Percentiles rank a stretch among this genome's conserved stretches.
These are phyloP conservation scores for Anoplopoma fimbria DNA, from an alignment of 2,113 vertebrate genomes.

Conservation along the genomic window DNA sequence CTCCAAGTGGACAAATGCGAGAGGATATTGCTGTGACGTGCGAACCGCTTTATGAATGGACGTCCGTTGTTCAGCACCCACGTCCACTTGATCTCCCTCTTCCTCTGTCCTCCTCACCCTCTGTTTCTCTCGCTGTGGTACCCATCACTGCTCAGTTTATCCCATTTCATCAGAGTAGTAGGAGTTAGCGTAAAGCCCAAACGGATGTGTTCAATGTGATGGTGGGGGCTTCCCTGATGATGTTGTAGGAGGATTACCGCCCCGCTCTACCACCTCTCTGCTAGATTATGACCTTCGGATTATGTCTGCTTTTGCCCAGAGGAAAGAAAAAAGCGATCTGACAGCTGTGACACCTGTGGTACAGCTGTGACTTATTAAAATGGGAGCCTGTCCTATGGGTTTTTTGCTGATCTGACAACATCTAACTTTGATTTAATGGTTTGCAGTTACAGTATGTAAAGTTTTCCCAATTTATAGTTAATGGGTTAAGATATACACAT, in stretches of 20 bases:
- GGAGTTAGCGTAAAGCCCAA: slow-evolving; percentile 43
- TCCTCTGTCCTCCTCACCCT: not conserved
- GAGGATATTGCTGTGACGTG: slow-evolving; percentile 45
- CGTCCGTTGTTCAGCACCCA: slow-evolving; percentile 25
- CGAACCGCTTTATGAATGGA: slow-evolving; percentile 63
- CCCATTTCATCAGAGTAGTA: slow-evolving; percentile 22
- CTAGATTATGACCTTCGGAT: slow-evolving; percentile 67
- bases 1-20: slow-evolving; percentile 25
- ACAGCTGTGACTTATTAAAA: slow-evolving; percentile 27
- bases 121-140: not conserved
- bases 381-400: not conserved
- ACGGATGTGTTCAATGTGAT: slow-evolving; percentile 65
- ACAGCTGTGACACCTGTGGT: not conserved
- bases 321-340: not conserved
- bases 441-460: not conserved
- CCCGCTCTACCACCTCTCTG: slow-evolving; percentile 49
- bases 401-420: slow-evolving; percentile 19
- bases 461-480: not conserved
- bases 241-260: slow-evolving; percentile 58
- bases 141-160: slow-evolving; percentile 4
- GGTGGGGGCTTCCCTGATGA: slow-evolving; percentile 60
- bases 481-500: not conserved
- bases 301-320: slow-evolving; percentile 54
- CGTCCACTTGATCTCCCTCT: slow-evolving; percentile 32
- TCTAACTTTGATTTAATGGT: not conserved